phyloP scores from a whole-genome alignment of 1,140 invertebrate genomes.

The Dendroctonus valens region DNA sequence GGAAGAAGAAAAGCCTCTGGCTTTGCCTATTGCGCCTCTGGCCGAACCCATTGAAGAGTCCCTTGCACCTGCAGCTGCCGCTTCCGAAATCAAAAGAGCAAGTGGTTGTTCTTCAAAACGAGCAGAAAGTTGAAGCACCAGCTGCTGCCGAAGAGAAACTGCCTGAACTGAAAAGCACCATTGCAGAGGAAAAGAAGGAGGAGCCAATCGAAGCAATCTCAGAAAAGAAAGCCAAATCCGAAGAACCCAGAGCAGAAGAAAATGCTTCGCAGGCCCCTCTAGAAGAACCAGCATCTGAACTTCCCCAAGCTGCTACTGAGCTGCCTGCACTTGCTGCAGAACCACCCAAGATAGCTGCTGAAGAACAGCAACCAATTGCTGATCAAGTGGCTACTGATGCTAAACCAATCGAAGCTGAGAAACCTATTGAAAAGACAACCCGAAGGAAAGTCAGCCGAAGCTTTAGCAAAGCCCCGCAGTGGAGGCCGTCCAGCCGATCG shows the following conservation, averaged over 20 bases:
- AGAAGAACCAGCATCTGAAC: conserved; percentile 13
- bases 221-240: conserved; percentile 44
- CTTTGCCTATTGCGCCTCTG: conserved; percentile 36
- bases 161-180: conserved; percentile 37
- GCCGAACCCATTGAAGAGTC: conserved; percentile 28
- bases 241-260: conserved; percentile 33
- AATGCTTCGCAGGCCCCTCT: conserved; percentile 19
- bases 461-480: conserved; percentile 17
- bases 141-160: conserved; percentile 40
- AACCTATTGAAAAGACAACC: conserved; percentile 27
- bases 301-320: conserved; percentile 9
- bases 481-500: conserved; percentile 1
- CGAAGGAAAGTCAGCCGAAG: conserved; percentile 28
- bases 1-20: conserved; percentile 42
- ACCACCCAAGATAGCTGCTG: conserved; percentile 6
- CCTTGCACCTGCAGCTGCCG: conserved; percentile 18
- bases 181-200: conserved; percentile 19
- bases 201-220: conserved; percentile 19
- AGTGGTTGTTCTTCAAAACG: conserved; percentile 33
- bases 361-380: conserved; percentile 8
- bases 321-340: conserved; percentile 9
- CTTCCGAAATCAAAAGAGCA: conserved; percentile 42
- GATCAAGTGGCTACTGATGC: conserved; percentile 19
- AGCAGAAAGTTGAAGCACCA: conserved; percentile 42
- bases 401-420: conserved; percentile 21